Evolutionary conservation across 2,113 vertebrate species (phyloP).

Genomic region (Anolis carolinensis): DNA sequence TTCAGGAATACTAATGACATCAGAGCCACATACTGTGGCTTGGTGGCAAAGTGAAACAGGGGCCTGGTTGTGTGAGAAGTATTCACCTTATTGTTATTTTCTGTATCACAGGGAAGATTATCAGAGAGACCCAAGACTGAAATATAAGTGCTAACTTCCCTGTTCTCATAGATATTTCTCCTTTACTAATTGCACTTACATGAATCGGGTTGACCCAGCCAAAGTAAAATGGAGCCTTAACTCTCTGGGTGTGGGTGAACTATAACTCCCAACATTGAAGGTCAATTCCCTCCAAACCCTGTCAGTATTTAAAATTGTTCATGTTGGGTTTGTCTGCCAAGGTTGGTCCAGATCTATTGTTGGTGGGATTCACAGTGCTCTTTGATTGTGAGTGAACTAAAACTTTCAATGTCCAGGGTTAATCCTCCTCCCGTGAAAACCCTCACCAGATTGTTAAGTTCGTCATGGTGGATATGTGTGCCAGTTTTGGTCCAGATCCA

Average conservation of each 20-base stretch:
- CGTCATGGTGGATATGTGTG: too few relatives aligned
- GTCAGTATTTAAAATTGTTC: too few relatives aligned
- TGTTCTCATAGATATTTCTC: not conserved
- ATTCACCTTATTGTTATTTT: not conserved
- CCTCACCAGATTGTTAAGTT: too few relatives aligned
- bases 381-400: too few relatives aligned
- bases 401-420: too few relatives aligned
- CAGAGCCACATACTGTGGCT: not conserved
- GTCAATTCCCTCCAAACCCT: too few relatives aligned
- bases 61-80: not conserved
- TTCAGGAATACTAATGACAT: slow-evolving; percentile 52
- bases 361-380: too few relatives aligned
- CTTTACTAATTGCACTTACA: not conserved
- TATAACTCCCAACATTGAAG: too few relatives aligned
- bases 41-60: not conserved
- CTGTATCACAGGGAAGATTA: not conserved
- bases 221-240: slow-evolving; percentile 3
- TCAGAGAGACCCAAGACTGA: not conserved
- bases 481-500: too few relatives aligned
- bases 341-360: too few relatives aligned
- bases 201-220: not conserved
- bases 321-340: too few relatives aligned
- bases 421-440: too few relatives aligned
- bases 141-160: not conserved
- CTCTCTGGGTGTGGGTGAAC: not conserved